phyloP scores from a whole-genome alignment of 35 echinoderm and acorn worm species.

The Heliocidaris tuberculata region DNA sequence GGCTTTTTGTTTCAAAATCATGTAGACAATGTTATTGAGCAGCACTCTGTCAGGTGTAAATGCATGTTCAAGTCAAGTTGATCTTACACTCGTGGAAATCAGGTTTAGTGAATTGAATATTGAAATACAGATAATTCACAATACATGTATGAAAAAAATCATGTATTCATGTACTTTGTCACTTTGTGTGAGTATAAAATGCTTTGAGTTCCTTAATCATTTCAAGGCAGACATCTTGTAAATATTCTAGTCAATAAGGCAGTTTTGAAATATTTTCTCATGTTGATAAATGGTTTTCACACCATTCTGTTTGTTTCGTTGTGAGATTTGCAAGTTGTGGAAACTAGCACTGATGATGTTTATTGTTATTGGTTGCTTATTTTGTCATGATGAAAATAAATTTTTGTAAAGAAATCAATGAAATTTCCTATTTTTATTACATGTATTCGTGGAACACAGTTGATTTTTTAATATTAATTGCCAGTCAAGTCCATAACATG shows the following conservation, averaged over 20 bases:
- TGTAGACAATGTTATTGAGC: neutral
- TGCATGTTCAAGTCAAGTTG: neutral
- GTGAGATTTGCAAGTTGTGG: neutral
- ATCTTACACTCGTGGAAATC: neutral
- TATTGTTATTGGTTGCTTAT: neutral
- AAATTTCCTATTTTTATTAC: neutral
- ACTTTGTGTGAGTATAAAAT: neutral
- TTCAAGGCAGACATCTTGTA: neutral
- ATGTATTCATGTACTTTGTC: neutral
- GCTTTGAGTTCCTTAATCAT: neutral
- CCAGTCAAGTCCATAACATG: too few species aligned
- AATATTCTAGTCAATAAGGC: neutral
- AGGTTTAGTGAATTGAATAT: neutral
- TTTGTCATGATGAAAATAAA: neutral
- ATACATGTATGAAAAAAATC: neutral
- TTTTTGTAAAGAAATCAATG: neutral
- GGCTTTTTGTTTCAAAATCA: neutral
- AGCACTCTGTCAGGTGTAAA: neutral
- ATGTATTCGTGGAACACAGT: neutral
- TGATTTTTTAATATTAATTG: too few species aligned
- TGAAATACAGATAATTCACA: neutral
- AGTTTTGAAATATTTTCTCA: neutral
- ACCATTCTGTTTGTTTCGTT: neutral
- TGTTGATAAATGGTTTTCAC: neutral
- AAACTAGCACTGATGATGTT: neutral